Conservation (phyloP, 2,113 vertebrate genomes). For the Eulacestoma nigropectus region DNA sequence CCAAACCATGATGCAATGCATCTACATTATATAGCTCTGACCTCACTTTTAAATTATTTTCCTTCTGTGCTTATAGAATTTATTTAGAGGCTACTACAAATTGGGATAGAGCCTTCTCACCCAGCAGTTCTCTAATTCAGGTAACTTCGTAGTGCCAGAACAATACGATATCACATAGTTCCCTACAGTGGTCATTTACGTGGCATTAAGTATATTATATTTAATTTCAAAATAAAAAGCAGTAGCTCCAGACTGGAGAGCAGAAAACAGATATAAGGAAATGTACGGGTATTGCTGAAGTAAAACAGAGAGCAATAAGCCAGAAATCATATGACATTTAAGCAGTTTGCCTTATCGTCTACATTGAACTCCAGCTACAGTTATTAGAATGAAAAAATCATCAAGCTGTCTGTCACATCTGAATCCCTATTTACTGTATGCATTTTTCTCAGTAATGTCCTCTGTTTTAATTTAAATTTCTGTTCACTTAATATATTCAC, state of each 20-base stretch:
- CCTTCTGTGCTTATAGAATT: neutral
- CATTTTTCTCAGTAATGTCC: neutral
- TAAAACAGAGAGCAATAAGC: neutral
- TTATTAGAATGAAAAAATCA: neutral
- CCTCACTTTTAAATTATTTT: neutral
- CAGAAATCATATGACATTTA: neutral
- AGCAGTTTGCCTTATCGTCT: neutral
- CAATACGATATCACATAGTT: neutral
- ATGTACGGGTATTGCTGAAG: neutral
- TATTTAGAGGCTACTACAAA: neutral
- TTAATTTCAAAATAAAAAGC: neutral
- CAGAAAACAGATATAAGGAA: neutral
- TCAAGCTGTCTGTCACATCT: neutral
- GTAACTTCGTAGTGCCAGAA: neutral
- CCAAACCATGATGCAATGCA: neutral
- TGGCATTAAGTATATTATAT: neutral
- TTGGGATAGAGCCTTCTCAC: neutral
- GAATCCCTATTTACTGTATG: neutral
- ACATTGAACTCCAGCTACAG: neutral
- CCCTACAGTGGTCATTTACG: neutral
- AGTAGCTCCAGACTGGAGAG: neutral
- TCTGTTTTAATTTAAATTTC: neutral
- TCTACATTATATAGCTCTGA: neutral
- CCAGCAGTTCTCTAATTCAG: neutral
- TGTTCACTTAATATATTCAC: neutral